A percentile compares a stretch with the other conserved stretches of the same genome.
phyloP scores from a whole-genome alignment of 2,888 invertebrate genomes.

The Argynnis bischoffii region DNA sequence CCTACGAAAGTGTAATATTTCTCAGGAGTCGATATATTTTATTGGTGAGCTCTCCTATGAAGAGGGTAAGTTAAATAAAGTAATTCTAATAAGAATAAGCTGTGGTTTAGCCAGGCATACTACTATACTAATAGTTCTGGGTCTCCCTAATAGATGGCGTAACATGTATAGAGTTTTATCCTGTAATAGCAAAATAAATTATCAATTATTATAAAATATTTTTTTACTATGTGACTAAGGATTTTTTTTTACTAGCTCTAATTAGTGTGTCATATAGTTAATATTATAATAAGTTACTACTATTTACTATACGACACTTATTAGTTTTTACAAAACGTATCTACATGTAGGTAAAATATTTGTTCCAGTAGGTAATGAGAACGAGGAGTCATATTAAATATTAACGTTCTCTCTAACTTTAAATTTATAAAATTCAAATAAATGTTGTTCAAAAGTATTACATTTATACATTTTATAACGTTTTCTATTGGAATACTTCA shows the following conservation, averaged over 20 bases:
- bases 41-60: slow-evolving; percentile 10
- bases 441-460: neutral
- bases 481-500: neutral
- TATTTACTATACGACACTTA: too few species aligned
- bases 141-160: slow-evolving; percentile 18
- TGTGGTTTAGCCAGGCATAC: neutral
- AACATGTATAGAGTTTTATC: neutral
- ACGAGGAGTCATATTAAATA: too few species aligned
- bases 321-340: too few species aligned
- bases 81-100: slow-evolving; percentile 13
- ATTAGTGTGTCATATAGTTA: too few species aligned
- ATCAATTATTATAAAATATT: too few species aligned
- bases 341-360: too few species aligned
- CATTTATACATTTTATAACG: neutral
- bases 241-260: too few species aligned
- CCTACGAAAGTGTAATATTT: too few species aligned
- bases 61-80: slow-evolving; percentile 2
- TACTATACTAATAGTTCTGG: slow-evolving; percentile 6
- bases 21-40: neutral
- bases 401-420: too few species aligned
- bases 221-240: too few species aligned
- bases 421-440: neutral
- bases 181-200: neutral
- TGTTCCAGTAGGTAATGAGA: too few species aligned
- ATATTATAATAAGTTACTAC: too few species aligned